phyloP scores from a whole-genome alignment of 2,797 vertebrate genomes.

The Syngnathus rostellatus region DNA sequence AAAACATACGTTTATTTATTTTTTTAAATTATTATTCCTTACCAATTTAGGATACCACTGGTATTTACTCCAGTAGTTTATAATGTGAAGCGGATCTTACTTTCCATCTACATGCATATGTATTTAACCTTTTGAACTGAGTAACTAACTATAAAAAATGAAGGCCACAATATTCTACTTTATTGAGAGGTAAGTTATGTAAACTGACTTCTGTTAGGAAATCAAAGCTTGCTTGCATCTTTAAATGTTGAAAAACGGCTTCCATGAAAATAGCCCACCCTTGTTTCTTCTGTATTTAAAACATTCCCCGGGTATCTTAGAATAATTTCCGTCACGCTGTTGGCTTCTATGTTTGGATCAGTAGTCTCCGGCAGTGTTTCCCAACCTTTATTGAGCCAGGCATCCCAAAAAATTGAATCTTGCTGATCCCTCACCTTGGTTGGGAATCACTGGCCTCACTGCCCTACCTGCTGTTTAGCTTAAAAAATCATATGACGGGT shows the following conservation, averaged over 20 bases:
- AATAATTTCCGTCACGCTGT: background rate
- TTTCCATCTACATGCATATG: too few species aligned
- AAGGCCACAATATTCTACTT: too few species aligned
- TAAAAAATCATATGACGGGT: background rate
- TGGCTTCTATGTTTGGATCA: background rate
- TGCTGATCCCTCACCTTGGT: background rate
- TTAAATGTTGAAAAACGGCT: background rate
- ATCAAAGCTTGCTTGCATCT: background rate
- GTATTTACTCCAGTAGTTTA: too few species aligned
- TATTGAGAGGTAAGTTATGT: too few species aligned
- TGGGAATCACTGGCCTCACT: background rate
- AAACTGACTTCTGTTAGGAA: too few species aligned
- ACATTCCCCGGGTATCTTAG: background rate
- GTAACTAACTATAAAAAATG: too few species aligned
- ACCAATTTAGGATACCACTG: too few species aligned
- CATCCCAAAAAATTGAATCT: too few species aligned
- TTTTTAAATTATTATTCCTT: too few species aligned
- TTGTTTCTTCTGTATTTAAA: background rate
- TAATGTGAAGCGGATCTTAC: too few species aligned
- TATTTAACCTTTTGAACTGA: too few species aligned
- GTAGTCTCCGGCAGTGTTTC: background rate
- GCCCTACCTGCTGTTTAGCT: background rate
- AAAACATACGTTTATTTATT: too few species aligned
- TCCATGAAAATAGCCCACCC: background rate
- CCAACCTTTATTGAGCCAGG: background rate